These are phyloP conservation scores for Trachemys scripta DNA, from an alignment of 2,113 vertebrate species.

Conservation along the genomic window DNA sequence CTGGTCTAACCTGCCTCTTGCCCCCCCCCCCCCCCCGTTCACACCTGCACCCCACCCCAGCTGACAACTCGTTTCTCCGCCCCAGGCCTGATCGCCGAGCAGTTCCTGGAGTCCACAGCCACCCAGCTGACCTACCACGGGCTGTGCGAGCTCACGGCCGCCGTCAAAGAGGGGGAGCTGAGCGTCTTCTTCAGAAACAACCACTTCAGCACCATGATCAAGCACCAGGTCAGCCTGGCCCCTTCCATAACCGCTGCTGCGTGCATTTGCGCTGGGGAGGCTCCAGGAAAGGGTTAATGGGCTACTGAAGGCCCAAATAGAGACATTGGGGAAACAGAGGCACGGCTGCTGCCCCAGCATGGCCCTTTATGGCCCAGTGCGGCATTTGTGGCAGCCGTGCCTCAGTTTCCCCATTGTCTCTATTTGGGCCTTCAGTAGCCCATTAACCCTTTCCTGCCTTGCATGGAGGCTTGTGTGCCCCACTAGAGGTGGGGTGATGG, in stretches of 20 bases:
- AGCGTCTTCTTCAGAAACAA: slow-evolving; percentile 98
- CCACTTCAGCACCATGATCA: slow-evolving; percentile 95
- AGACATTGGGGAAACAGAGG: background rate
- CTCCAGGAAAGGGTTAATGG: background rate
- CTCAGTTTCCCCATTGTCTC: background rate
- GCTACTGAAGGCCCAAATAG: background rate
- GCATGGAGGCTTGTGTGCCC: too few species aligned
- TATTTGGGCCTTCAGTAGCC: background rate
- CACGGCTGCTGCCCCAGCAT: background rate
- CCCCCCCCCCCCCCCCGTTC: background rate
- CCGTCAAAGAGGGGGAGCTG: slow-evolving; percentile 88
- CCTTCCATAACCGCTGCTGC: background rate
- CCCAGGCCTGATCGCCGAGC: slow-evolving; percentile 90
- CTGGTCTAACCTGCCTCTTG: background rate
- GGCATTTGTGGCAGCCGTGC: background rate
- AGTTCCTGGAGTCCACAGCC: slow-evolving; percentile 91
- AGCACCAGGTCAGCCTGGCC: slow-evolving; percentile 85
- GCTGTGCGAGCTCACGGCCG: slow-evolving; percentile 88
- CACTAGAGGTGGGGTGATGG: background rate
- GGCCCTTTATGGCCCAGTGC: background rate
- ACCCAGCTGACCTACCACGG: slow-evolving; percentile 94
- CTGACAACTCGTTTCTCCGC: background rate
- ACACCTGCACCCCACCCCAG: accelerated
- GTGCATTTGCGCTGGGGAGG: background rate
- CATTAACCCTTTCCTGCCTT: background rate